Percentiles rank a stretch among this genome's conserved stretches.
Evolutionary conservation across 2,888 invertebrate species (phyloP).

Genomic region (Epiblema foenella): DNA sequence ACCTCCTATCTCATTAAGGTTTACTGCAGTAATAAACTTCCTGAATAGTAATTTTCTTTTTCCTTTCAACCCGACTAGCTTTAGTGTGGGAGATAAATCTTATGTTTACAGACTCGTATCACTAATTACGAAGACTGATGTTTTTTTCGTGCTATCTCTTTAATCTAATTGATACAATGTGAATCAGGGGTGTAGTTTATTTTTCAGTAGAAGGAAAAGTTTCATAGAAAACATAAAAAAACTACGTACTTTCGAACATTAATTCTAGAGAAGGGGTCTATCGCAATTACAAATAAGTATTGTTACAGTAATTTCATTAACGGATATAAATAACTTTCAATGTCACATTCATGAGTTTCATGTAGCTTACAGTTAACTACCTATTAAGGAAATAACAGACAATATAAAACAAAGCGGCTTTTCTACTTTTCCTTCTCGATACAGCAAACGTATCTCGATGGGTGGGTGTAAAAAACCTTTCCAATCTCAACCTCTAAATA

Average conservation of each 20-base stretch:
- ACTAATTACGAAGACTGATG: neutral
- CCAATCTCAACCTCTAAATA: slow-evolving; percentile 74
- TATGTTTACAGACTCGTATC: slow-evolving; percentile 10
- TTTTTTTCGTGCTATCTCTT: neutral
- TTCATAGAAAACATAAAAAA: neutral
- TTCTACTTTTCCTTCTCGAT: slow-evolving; percentile 66
- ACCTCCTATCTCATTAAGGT: slow-evolving; percentile 54
- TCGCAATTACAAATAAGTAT: slow-evolving; percentile 23
- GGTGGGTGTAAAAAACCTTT: slow-evolving; percentile 77
- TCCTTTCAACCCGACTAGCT: slow-evolving; percentile 33
- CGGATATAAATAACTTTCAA: slow-evolving; percentile 71
- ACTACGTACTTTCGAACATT: neutral
- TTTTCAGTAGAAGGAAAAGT: neutral
- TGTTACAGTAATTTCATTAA: slow-evolving; percentile 64
- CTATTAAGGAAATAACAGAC: slow-evolving; percentile 79
- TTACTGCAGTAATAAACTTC: slow-evolving; percentile 52
- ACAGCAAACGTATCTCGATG: slow-evolving; percentile 72
- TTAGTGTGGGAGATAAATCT: slow-evolving; percentile 25
- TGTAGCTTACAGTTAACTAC: slow-evolving; percentile 71
- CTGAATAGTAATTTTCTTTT: slow-evolving; percentile 45
- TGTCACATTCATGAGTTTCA: slow-evolving; percentile 76
- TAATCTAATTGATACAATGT: neutral
- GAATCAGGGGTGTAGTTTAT: neutral
- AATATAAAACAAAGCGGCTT: slow-evolving; percentile 73
- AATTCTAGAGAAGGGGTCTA: neutral